Percentiles rank a stretch among this genome's conserved stretches.
Evolutionary conservation across 2,797 vertebrate genomes (phyloP).

Genomic region (Otus scops): DNA sequence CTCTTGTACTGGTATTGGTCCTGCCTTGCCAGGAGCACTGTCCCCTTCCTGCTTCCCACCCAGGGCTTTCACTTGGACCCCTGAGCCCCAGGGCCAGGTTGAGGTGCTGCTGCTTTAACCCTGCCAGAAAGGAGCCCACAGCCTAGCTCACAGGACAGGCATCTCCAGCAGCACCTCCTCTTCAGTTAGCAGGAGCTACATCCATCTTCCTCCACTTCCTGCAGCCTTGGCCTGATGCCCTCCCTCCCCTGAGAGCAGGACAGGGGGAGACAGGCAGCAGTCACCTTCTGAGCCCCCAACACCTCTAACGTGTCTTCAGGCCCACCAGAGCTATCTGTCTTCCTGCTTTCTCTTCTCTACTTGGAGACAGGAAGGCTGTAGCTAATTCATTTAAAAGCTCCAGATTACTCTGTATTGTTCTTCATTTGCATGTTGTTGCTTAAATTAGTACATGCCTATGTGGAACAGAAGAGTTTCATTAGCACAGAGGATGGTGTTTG

Average conservation of each 20-base stretch:
- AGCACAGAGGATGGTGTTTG: not conserved
- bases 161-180: not conserved
- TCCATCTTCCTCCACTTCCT: not conserved
- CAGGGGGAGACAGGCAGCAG: not conserved
- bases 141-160: not conserved
- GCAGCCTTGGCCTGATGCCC: not conserved
- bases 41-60: not conserved
- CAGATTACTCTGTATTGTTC: not conserved
- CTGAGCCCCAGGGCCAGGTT: not conserved
- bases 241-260: not conserved
- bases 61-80: not conserved
- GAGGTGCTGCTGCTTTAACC: not conserved
- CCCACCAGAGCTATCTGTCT: not conserved
- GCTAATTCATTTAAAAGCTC: conserved; percentile 2
- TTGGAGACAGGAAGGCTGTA: not conserved
- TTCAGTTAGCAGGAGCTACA: not conserved
- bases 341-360: not conserved
- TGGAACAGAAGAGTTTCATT: conserved; percentile 31
- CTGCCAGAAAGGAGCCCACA: not conserved
- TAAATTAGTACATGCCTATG: not conserved
- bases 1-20: not conserved
- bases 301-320: not conserved
- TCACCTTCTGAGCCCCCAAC: not conserved
- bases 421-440: conserved; percentile 41
- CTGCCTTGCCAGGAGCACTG: not conserved